Base-by-base conservation (phyloP, 2,113 vertebrate species). In the Otus sunia region DNA sequence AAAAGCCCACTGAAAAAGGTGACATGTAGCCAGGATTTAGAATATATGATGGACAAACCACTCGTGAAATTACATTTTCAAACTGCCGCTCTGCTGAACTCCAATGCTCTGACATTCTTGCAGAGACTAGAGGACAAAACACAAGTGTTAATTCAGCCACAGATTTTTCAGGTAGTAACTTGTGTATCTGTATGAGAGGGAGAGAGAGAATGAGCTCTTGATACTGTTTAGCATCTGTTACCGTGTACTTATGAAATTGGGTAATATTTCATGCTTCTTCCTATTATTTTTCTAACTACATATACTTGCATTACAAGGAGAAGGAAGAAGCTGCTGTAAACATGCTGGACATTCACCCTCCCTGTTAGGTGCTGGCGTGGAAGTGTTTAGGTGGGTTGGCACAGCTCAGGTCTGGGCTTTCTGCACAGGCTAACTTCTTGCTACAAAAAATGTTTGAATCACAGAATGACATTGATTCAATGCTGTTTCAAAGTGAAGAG, bases 111-210 rank as follows among this genome's bases (percentile, higher is more conserved):
- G 49, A 52, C 6, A 25, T 66, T 8, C 23, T 84, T 63, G 23
- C 59, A 11, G 26, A 37, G 27, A 39, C 11, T 15, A 62, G n/a
- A 50, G 37, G 12, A 27, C 26, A 59, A 84, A 94, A 63, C 23
- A 43, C 10, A 34, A 85, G 11, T 18, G 37, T 37, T 32, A 82
- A 50, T 26, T 75, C 9, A n/a, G 17, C 21, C 0, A 0, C 18
- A 19, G 47, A 22, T 49, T 62, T 83, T 66, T 66, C 68, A 12
- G 3, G 0, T 47, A 62, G 16, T 36, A 66, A 63, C 75, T 79
- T 0, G 0, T 18, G 10, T n/a, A 10, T 60, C 7, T 58, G 6
- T 59, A 15, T 23, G 6, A 21, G 12, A 78, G 8, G 49, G n/a
- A 72, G 21, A 66, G 30, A 26, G 20, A 63, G 41, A 78, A 59